phyloP scores from a whole-genome alignment of 1,140 invertebrate species.

The Bilobella aurantiaca region DNA sequence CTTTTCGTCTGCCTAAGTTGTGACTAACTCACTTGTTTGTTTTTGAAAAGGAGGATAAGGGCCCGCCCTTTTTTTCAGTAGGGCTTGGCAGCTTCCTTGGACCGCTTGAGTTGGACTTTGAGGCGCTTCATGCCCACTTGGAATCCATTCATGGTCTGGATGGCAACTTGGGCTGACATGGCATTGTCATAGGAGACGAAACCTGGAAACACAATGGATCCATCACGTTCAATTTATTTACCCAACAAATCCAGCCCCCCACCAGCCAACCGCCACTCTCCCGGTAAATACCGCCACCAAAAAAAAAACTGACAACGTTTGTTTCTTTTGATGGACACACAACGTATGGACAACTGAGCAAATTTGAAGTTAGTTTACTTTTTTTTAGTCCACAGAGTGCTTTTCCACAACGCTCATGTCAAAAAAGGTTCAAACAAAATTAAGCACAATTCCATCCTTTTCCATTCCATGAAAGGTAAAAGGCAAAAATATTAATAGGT shows the following conservation, averaged over 20 bases:
- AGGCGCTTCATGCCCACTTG: conserved; percentile 94
- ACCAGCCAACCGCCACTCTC: too few species aligned
- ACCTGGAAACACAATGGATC: conserved; percentile 44
- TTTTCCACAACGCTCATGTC: too few species aligned
- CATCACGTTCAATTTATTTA: too few species aligned
- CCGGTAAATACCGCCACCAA: too few species aligned
- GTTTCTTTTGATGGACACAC: conserved; percentile 49
- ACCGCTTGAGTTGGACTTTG: conserved; percentile 94
- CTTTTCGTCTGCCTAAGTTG: too few species aligned
- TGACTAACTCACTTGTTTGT: too few species aligned
- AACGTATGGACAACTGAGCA: conserved; percentile 96
- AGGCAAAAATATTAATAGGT: too few species aligned
- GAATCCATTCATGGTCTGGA: conserved; percentile 94
- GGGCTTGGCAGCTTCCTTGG: conserved; percentile 60
- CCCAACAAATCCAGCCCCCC: too few species aligned
- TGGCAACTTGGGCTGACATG: conserved; percentile 82
- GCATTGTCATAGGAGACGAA: conserved; percentile 95
- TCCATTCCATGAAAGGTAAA: not conserved
- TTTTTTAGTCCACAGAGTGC: too few species aligned
- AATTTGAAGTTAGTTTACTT: conserved; percentile 98
- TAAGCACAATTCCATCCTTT: too few species aligned
- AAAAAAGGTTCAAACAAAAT: too few species aligned
- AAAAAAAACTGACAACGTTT: not conserved
- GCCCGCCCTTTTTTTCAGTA: conserved; percentile 39
- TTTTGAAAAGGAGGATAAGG: too few species aligned